Base-by-base conservation (phyloP, 2,888 invertebrate genomes). In the Rhodophaea formosa region DNA sequence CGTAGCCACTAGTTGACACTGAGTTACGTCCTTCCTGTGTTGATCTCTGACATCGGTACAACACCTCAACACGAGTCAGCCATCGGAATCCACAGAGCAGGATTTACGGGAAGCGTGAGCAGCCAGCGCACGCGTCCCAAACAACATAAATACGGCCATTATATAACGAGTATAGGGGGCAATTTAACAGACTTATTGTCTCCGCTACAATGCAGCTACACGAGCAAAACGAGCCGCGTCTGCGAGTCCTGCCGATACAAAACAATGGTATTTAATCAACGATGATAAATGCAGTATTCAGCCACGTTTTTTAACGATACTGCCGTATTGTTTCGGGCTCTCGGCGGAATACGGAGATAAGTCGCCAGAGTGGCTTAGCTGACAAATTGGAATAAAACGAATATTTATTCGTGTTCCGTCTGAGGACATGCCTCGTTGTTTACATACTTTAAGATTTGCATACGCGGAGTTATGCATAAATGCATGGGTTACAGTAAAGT, bases 141-240 rank as follows among this genome's bases (percentile, higher is more conserved):
- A 56, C 63, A 68, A 77, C 80, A 82, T 83, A 85, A 84, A 85
- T 84, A 84, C 81, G 73, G 80, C 78, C 72, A 82, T 80, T 79
- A 83, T 84, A 84, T 82, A 83, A 81, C 77, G 77, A 82, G 82
- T 81, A 85, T 83, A 82, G 80, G 75, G 75, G 84, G 81, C 90
- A 91, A 91, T 91, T 90, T 90, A 88, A 91, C 90, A 91, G 90
- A 90, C 90, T 88, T 90, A 90, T 90, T 89, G 90, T 89, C 90
- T 90, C 90, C 88, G 80, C 77, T 86, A 89, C 86, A 89, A 88
- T 87, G 85, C 88, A 30, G 82, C 84, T 84, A 86, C 84, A 83
- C 72, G 77, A 77, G 80, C 82, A 90, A 90, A 89, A 89, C 76
- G 80, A 88, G 71, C 23, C 23, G n/a, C 39, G 86, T 72, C 82